Evolutionary conservation across 35 echinoderm and acorn worm genomes (phyloP), one percentile per base, ranked within the genome.

Genomic region (Apostichopus californicus): DNA sequence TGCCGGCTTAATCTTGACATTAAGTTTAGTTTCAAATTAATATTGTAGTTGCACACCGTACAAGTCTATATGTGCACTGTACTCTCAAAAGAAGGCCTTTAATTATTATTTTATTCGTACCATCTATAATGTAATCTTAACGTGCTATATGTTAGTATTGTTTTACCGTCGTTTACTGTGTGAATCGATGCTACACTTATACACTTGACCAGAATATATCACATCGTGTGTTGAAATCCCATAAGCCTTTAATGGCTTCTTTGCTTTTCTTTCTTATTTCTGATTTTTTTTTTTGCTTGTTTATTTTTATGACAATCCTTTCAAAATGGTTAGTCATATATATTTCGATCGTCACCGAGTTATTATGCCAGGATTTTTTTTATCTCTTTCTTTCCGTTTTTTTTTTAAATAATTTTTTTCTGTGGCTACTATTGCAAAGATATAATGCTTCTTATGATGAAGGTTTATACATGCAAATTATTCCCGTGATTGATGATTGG

Each of bases 381-480:
- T 13, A 81, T 25, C 52, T 55, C 52, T 79, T 85, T 58, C 52
- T 83, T 14, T 83, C 52, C 25, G 17, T 9, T 83, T 17, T 68
- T 68, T 34, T 46, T 46, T 46, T 46, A 46, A 46, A 46, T 46
- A 3, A 46, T 46, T 46, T 46, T 46, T 46, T 46, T 46, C 34
- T 46, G 34, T 46, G 34, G 71, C 21, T 75, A 75, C 71, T 75
- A 18, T 75, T 75, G 14, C 14, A 85, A 46, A 81, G n/a, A 15
- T 85, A 20, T 10, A 85, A 85, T 85, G 81, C n/a, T 59, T 85
- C 81, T 85, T 24, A 85, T 59, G 57, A 59, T 85, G 55, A 85
- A 85, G 58, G 57, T 85, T 85, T 85, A 85, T 85, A 58, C 81
- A 85, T 85, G 81, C 81, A 85, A 85, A 85, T 85, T 85, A 18